Conservation (phyloP, 2,113 vertebrate genomes). For the Austrofundulus limnaeus region DNA sequence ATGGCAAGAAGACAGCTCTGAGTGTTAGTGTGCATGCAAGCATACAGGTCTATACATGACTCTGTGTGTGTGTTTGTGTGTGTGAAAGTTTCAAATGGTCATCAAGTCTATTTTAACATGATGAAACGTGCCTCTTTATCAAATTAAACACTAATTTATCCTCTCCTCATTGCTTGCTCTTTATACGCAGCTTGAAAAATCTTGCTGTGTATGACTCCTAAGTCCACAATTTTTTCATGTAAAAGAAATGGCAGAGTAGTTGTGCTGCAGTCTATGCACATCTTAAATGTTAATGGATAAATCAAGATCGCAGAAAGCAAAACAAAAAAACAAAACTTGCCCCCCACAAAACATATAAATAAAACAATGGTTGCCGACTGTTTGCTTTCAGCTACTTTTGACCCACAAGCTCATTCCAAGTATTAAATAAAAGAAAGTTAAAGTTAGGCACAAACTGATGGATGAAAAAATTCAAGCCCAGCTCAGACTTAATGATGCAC, state of each 20-base stretch:
- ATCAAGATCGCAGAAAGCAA: too few relatives aligned
- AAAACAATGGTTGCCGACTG: too few relatives aligned
- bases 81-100: slow-evolving; percentile 31
- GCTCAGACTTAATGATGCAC: too few relatives aligned
- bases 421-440: too few relatives aligned
- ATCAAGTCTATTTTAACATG: slow-evolving; percentile 20
- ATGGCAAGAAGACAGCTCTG: slow-evolving; percentile 12
- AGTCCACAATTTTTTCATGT: slow-evolving; percentile 1
- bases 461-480: too few relatives aligned
- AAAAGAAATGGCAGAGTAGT: not conserved
- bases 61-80: not conserved
- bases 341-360: not conserved
- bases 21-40: slow-evolving; percentile 9
- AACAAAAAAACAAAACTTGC: not conserved
- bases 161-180: not conserved
- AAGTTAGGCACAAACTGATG: too few relatives aligned
- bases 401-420: too few relatives aligned
- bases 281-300: not conserved
- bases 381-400: too few relatives aligned
- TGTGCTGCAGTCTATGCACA: too few relatives aligned
- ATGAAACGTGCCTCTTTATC: slow-evolving; percentile 26
- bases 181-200: slow-evolving; percentile 4
- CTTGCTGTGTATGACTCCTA: not conserved
- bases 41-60: not conserved
- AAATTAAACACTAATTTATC: slow-evolving; percentile 23